Evolutionary conservation across 2,888 invertebrate species (phyloP), one percentile per base, ranked within the genome.

Genomic region (Tanytarsus gracilentus): DNA sequence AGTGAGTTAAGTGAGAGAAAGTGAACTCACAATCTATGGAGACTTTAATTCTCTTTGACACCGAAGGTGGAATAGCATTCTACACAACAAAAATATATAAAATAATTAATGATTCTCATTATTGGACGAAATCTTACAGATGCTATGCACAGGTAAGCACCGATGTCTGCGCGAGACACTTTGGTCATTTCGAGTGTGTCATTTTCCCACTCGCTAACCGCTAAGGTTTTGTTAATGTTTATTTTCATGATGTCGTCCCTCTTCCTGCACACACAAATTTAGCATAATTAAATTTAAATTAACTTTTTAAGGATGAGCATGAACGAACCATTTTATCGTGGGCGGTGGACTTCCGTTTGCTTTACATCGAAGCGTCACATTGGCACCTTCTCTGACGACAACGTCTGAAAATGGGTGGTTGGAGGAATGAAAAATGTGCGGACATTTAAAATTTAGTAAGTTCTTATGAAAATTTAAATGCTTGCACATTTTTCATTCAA

Each of bases 41-140:
- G 71, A 93, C 88, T 84, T 89, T 90, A 70, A 93, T 91, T 70
- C 89, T 80, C 76, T 93, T 93, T 72, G 91, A 91, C 66, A 92
- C 91, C 39, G 88, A 85, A 9, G 93, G 92, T 3, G 92, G 92
- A 29, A 93, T 87, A n/a, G 89, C 88, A 70, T 93, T 93, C 70
- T 82, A 83, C 74, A 33, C 27, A 25, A 53, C 6, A 9, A 16
- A 52, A 29, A 4, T 8, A 53, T 53, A 26, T n/a, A 36, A 23
- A 40, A 48, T n/a, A n/a, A 9, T 9, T 7, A 30, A 30, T 9
- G 11, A 30, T 9, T 9, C 7, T 9, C 30, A 9, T 30, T 30
- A n/a, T n/a, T n/a, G n/a, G n/a, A n/a, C n/a, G n/a, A n/a, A n/a
- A n/a, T n/a, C 18, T 48, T 58, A 58, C 58, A 62, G 72, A 70